Evolutionary conservation across 2,888 invertebrate species (phyloP).

Genomic region (Chrysolina haemoptera): DNA sequence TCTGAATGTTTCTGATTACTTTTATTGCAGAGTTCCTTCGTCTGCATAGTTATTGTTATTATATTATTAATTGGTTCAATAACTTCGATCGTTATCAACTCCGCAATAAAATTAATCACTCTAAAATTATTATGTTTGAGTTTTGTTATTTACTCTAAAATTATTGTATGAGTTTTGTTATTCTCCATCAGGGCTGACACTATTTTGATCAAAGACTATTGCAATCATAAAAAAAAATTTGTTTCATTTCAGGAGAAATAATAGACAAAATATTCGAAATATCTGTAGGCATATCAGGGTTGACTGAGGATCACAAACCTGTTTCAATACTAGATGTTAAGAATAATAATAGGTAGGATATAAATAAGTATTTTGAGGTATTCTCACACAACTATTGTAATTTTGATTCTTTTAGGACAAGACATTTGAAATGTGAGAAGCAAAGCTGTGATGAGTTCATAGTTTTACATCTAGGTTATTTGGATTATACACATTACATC

Average conservation of each 20-base stretch:
- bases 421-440: constrained; percentile 85
- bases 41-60: no score
- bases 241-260: constrained; percentile 82
- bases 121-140: no score
- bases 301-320: constrained; percentile 82
- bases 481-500: constrained; percentile 91
- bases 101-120: no score
- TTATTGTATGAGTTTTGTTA: no score
- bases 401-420: constrained; percentile 73
- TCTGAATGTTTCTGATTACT: no score
- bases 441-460: constrained; percentile 91
- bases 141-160: no score
- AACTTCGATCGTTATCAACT: no score
- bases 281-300: constrained; percentile 87
- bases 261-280: constrained; percentile 93
- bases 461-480: constrained; percentile 89
- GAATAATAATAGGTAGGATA: constrained; percentile 79
- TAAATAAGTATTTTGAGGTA: constrained; percentile 14
- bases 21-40: no score
- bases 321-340: constrained; percentile 77
- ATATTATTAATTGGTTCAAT: no score
- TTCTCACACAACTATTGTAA: not conserved
- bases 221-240: not conserved
- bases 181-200: no score
- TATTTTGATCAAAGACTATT: no score